Evolutionary conservation across 2,113 vertebrate species (phyloP).

Genomic region (Oreochromis niloticus): DNA sequence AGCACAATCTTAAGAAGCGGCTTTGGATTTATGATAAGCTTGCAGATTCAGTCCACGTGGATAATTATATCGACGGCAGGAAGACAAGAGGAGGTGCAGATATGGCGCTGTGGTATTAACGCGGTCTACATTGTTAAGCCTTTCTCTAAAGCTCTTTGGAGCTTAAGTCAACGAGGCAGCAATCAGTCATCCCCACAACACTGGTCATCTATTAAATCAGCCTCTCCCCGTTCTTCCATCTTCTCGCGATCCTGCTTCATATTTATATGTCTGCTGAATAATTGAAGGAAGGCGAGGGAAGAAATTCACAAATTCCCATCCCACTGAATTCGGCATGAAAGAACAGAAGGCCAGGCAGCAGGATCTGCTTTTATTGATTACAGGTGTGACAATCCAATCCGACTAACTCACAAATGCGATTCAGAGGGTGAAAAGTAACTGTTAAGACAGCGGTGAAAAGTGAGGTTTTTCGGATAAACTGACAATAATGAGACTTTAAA

Average conservation of each 20-base stretch:
- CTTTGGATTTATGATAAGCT: background rate
- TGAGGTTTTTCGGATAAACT: background rate
- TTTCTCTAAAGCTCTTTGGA: slow-evolving; percentile 16
- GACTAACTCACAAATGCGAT: background rate
- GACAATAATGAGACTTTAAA: background rate
- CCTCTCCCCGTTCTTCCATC: background rate
- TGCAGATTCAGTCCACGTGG: background rate
- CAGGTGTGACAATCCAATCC: background rate
- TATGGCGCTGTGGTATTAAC: slow-evolving; percentile 10
- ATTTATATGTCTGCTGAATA: slow-evolving; percentile 61
- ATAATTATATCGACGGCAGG: background rate
- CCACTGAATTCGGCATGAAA: background rate
- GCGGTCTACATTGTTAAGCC: slow-evolving; percentile 18
- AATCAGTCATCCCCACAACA: slow-evolving; percentile 23
- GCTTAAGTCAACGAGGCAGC: slow-evolving; percentile 29
- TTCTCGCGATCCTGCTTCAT: slow-evolving; percentile 34
- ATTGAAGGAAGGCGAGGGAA: slow-evolving; percentile 41
- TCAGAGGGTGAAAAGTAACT: background rate
- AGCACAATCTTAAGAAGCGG: background rate
- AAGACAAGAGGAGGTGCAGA: slow-evolving; percentile 14
- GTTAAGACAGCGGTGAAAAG: slow-evolving; percentile 5
- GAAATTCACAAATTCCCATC: background rate
- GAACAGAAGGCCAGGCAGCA: background rate
- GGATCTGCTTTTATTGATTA: slow-evolving; percentile 50
- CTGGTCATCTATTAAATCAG: slow-evolving; percentile 8